Percentiles rank a stretch among this genome's conserved stretches.
Evolutionary conservation across 2,888 invertebrate species (phyloP).

Genomic region (Thereva nobilitata): DNA sequence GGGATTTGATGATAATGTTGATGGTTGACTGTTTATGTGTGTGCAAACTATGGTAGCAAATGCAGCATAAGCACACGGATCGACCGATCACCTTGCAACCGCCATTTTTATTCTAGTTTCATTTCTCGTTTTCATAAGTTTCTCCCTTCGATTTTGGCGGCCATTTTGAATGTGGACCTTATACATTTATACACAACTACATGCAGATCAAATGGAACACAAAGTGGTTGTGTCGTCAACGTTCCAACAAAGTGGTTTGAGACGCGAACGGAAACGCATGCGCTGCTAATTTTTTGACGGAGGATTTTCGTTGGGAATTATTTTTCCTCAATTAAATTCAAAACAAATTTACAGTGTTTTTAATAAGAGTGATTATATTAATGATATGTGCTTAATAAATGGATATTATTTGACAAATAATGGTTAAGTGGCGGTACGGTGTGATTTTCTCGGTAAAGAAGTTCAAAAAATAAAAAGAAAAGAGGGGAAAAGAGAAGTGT

Average conservation of each 20-base stretch:
- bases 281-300: slow-evolving; percentile 44
- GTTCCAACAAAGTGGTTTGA: slow-evolving; percentile 51
- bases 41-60: too few species aligned
- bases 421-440: slow-evolving; percentile 38
- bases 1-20: too few species aligned
- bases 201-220: slow-evolving; percentile 10
- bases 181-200: slow-evolving; percentile 9
- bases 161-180: slow-evolving; percentile 34
- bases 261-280: slow-evolving; percentile 53
- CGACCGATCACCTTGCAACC: neutral
- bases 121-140: neutral
- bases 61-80: too few species aligned
- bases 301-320: slow-evolving; percentile 30
- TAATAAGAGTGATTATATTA: slow-evolving; percentile 14
- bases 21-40: too few species aligned
- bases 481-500: slow-evolving; percentile 9
- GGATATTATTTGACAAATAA: slow-evolving; percentile 18
- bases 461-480: slow-evolving; percentile 16
- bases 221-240: slow-evolving; percentile 41
- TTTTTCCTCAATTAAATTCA: slow-evolving; percentile 11
- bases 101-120: neutral
- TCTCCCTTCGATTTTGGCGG: slow-evolving; percentile 31
- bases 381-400: slow-evolving; percentile 20
- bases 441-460: slow-evolving; percentile 18
- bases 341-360: neutral